phyloP scores from a whole-genome alignment of 2,888 invertebrate genomes.

The Timema cristinae region DNA sequence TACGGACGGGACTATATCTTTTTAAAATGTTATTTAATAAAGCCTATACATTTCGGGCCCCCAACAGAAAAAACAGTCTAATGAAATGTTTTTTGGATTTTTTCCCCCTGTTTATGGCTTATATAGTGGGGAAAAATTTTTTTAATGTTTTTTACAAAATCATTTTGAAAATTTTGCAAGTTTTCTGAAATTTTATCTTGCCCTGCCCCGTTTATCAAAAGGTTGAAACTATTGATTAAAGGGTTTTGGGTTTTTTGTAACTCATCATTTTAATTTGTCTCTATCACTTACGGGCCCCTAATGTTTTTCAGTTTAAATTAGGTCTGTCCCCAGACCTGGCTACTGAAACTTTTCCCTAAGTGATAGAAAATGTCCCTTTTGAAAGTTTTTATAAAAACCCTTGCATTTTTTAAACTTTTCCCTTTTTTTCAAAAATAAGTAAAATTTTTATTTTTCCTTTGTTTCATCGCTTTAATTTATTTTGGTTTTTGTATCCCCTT shows the following conservation, averaged over 20 bases:
- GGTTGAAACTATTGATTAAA: neutral
- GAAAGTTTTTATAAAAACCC: neutral
- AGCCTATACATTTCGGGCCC: neutral
- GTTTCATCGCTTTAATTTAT: too few relatives aligned
- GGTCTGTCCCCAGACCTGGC: neutral
- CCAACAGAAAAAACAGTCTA: neutral
- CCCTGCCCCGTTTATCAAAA: neutral
- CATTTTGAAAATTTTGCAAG: neutral
- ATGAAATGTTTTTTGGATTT: neutral
- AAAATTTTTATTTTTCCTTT: too few relatives aligned
- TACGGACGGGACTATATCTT: neutral
- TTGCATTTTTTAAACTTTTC: neutral
- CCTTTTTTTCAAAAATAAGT: neutral
- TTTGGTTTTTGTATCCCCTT: neutral
- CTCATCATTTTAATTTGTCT: neutral
- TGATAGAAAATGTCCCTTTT: neutral
- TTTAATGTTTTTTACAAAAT: neutral
- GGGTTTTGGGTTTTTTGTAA: neutral
- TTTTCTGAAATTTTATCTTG: neutral
- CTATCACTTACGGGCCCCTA: neutral
- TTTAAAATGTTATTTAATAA: neutral
- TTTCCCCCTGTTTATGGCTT: neutral
- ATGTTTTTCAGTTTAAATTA: neutral
- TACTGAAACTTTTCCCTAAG: neutral
- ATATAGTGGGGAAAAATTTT: neutral